Percentiles rank a stretch among this genome's conserved stretches.
phyloP scores from a whole-genome alignment of 1,140 invertebrate genomes.

The Adelges cooleyi region DNA sequence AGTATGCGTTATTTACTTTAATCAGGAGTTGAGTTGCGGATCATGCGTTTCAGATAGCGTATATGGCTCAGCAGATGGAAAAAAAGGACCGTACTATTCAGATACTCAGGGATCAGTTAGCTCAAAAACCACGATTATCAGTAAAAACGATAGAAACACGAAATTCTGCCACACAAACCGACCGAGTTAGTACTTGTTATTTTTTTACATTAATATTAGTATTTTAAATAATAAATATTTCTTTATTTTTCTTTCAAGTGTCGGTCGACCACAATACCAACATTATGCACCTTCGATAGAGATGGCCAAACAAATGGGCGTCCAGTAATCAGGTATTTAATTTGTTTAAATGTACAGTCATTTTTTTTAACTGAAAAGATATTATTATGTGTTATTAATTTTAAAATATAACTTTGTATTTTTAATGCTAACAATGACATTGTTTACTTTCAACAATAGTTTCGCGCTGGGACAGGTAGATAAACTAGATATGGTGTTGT shows the following conservation, averaged over 20 bases:
- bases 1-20: constrained; percentile 19
- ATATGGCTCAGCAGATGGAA: constrained; percentile 49
- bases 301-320: constrained; percentile 11
- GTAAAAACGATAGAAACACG: constrained; percentile 38
- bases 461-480: constrained; percentile 24
- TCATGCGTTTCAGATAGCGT: constrained; percentile 36
- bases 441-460: constrained; percentile 6
- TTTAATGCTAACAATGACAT: constrained; percentile 21
- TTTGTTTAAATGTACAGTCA: too few relatives aligned
- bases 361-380: too few relatives aligned
- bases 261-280: constrained; percentile 19
- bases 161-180: constrained; percentile 61
- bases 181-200: constrained; percentile 44
- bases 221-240: neutral
- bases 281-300: constrained; percentile 27
- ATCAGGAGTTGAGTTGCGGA: constrained; percentile 24
- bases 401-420: neutral
- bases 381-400: too few relatives aligned
- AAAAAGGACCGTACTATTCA: constrained; percentile 58
- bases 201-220: neutral
- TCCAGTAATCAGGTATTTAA: constrained; percentile 23
- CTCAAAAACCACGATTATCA: constrained; percentile 36
- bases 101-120: constrained; percentile 46
- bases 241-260: neutral
- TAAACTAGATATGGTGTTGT: constrained; percentile 18